Percentiles rank a stretch among this genome's conserved stretches.
These are phyloP conservation scores for Volucella inflata DNA, from an alignment of 2,888 invertebrate species.

Conservation along the genomic window DNA sequence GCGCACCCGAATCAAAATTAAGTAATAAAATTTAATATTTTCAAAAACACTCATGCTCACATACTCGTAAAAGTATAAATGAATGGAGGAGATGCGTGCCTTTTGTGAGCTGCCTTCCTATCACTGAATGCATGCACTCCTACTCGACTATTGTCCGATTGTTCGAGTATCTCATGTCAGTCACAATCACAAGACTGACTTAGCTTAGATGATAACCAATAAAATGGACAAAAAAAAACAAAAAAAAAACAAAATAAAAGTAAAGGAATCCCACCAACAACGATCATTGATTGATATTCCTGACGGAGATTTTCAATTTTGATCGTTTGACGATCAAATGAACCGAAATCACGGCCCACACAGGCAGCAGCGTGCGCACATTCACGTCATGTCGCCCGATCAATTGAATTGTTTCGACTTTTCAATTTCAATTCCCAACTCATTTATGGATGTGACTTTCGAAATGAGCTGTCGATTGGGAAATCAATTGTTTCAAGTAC, in stretches of 20 bases:
- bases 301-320: slow-evolving; percentile 61
- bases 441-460: slow-evolving; percentile 33
- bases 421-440: slow-evolving; percentile 11
- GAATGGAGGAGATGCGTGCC: slow-evolving; percentile 50
- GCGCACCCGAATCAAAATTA: slow-evolving; percentile 51
- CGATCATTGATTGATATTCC: slow-evolving; percentile 74
- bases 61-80: not conserved
- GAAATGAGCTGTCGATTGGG: slow-evolving; percentile 53
- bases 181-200: slow-evolving; percentile 51
- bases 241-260: slow-evolving; percentile 14
- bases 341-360: slow-evolving; percentile 73
- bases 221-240: not conserved
- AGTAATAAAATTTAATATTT: slow-evolving; percentile 74
- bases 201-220: slow-evolving; percentile 49
- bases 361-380: slow-evolving; percentile 53
- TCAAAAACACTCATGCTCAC: slow-evolving; percentile 40
- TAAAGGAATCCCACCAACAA: slow-evolving; percentile 71
- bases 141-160: slow-evolving; percentile 57
- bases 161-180: slow-evolving; percentile 61
- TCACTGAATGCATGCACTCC: slow-evolving; percentile 22
- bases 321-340: slow-evolving; percentile 72
- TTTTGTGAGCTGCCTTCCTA: not conserved
- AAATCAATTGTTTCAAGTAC: slow-evolving; percentile 28
- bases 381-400: slow-evolving; percentile 71
- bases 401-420: slow-evolving; percentile 71